Evolutionary conservation across 23 tunicate species (phyloP), one percentile per base, ranked within the genome.

Genomic region (Trididemnum miniatum): DNA sequence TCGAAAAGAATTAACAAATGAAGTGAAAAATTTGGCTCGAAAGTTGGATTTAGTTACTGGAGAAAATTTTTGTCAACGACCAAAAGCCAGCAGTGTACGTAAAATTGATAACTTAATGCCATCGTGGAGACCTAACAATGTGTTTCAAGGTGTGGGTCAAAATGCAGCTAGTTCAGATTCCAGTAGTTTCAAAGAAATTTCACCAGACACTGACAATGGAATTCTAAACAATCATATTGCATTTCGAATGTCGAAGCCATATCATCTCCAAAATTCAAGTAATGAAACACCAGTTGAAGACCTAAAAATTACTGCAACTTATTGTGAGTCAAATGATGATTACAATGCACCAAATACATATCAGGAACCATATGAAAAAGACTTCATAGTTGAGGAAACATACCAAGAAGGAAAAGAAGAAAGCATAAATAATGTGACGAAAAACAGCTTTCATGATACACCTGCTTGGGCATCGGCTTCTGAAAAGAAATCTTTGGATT

Each of bases 151-250:
- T 62, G 4, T 23, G 27, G 28, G 28, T 62, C 25, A 4, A 4
- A 23, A 62, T 30, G 9, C 37, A 3, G 5, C 75, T 5, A 33
- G 15, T 9, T 62, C 29, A 62, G 5, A 31, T 31, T 31, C 75
- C 7, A 12, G 38, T 5, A 67, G 38, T 7, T 67, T 67, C 25
- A 32, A 31, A 9, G 75, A 67, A 33, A 31, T 67, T 31, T 67
- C 75, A 33, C 75, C 75, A 7, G 38, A 67, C 22, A 30, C 38
- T 31, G 38, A 67, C 38, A 67, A 67, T n/a, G n/a, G 25, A 3
- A 67, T 67, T 67, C n/a, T 67, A 7, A 67, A 67, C n/a, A 67
- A 67, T 32, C 75, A 67, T n/a, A 67, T 67, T 30, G 75, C 75
- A 33, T 67, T 67, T 67, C 15, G 75, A 31, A 67, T 67, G 38